Evolutionary conservation across 2,888 invertebrate species (phyloP), one percentile per base, ranked within the genome.

Genomic region (Mythimna vitellina): DNA sequence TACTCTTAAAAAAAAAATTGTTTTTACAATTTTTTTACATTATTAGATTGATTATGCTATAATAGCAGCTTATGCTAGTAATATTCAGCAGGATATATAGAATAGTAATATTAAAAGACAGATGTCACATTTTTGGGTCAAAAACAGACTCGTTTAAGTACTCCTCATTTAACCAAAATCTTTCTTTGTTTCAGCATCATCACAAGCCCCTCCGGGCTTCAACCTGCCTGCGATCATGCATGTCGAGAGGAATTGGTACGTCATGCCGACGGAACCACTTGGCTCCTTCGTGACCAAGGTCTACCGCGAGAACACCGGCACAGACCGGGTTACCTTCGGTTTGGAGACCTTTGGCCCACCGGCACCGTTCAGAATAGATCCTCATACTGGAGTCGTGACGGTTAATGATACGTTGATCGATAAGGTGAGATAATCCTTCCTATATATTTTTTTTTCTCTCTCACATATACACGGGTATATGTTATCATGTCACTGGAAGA

Each of bases 351-450:
- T 89, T 1, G 95, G 94, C 0, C 93, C 95, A 0, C 96, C 97
- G 7, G 95, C 98, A 32, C 98, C 98, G 1, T 99, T 99, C 90
- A 93, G 96, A 60, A 98, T 99, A 77, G 97, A 99, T 92, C 97
- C 97, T 53, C 93, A 94, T 6, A 98, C 97, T 0, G 99, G 99
- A 46, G 97, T 97, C 8, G 98, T 99, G 66, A 97, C 97, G 86
- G 97, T 98, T 64, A 98, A 98, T 88, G 97, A 98, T 88, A 97
- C 98, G 0, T 96, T 99, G 49, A 92, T 93, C 86, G 98, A 98
- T 89, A 97, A 97, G 96, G 98, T 98, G 95, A 97, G 73, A 29
- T 42, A 14, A 14, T 14, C 4, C 14, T 14, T 42, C 14, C 12
- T 14, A 42, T 9, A 9, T 14, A 14, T 14, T 42, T 14, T 5